phyloP scores from a whole-genome alignment of 2,113 vertebrate species.

The Pantherophis guttatus region DNA sequence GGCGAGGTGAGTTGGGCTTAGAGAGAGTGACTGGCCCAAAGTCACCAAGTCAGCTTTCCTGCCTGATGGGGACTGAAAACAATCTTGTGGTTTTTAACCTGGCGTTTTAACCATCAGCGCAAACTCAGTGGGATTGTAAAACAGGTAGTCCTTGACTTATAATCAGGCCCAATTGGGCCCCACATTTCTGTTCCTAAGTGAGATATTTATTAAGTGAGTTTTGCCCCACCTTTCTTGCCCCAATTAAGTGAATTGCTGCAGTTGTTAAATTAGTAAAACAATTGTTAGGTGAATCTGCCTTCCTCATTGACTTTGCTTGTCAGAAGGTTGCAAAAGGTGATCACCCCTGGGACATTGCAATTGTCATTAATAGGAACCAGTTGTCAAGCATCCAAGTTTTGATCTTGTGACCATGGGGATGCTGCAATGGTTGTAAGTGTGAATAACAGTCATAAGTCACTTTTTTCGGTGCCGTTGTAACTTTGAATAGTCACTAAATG shows the following conservation, averaged over 20 bases:
- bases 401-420: background rate
- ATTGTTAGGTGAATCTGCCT: background rate
- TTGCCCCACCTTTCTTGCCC: background rate
- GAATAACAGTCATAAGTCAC: background rate
- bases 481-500: background rate
- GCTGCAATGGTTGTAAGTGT: background rate
- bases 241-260: background rate
- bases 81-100: background rate
- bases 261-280: background rate
- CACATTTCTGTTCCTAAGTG: background rate
- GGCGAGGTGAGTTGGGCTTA: background rate
- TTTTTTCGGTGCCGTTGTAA: background rate
- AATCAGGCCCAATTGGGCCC: background rate
- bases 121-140: background rate
- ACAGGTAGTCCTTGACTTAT: background rate
- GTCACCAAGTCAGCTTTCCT: background rate
- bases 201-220: background rate
- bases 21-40: background rate
- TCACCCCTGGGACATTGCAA: background rate
- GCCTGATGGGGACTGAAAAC: background rate
- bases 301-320: background rate
- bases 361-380: background rate
- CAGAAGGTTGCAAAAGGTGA: background rate
- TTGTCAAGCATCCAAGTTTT: background rate
- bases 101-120: background rate